Evolutionary conservation across 1,140 invertebrate species (phyloP).

Genomic region (Mya arenaria): DNA sequence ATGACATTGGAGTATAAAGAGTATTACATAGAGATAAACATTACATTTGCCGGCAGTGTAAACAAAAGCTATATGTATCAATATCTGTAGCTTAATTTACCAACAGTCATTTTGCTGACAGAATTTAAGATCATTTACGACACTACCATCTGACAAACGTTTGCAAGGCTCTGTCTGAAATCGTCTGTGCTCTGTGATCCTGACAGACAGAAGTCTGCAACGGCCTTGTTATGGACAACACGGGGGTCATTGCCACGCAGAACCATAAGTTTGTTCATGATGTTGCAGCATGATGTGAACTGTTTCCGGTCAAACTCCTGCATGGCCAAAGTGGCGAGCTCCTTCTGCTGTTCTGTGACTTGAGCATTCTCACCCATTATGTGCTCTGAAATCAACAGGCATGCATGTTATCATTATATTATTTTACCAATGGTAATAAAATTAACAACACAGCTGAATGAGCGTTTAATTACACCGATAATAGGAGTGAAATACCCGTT

Average conservation of each 20-base stretch:
- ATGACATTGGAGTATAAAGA: too few relatives aligned
- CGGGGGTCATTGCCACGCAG: constrained; percentile 86
- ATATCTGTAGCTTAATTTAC: too few relatives aligned
- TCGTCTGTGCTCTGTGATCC: constrained; percentile 88
- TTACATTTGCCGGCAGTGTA: too few relatives aligned
- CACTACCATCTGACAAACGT: constrained; percentile 84
- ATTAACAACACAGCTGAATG: not conserved
- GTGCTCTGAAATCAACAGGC: not conserved
- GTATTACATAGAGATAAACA: not conserved
- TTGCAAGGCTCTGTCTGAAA: constrained; percentile 86
- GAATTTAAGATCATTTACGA: too few relatives aligned
- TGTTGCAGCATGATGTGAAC: constrained; percentile 84
- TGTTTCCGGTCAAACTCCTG: constrained; percentile 84
- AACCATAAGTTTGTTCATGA: constrained; percentile 84
- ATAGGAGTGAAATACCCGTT: too few relatives aligned
- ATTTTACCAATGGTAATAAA: not conserved
- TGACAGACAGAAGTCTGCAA: constrained; percentile 87
- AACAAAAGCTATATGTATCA: too few relatives aligned
- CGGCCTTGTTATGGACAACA: constrained; percentile 87
- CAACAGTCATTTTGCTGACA: not conserved
- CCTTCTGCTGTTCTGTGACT: constrained; percentile 83
- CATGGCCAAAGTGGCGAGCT: constrained; percentile 83
- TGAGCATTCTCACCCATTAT: constrained; percentile 60
- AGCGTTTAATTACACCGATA: not conserved
- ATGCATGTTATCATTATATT: not conserved